phyloP scores from a whole-genome alignment of 2,888 invertebrate species.

The Microctonus hyperodae region DNA sequence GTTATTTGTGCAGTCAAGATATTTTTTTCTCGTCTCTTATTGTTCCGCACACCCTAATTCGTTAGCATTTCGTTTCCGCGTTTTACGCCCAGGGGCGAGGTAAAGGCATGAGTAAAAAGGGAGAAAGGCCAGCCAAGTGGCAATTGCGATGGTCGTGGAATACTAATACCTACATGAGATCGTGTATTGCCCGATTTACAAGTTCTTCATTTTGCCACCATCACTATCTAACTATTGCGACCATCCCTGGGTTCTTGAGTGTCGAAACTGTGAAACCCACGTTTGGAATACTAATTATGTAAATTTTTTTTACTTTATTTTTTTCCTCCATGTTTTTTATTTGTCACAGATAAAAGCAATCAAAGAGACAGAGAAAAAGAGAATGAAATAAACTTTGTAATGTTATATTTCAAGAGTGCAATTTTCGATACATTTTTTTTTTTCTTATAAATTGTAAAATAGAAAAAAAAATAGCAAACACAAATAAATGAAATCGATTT shows the following conservation, averaged over 20 bases:
- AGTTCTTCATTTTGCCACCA: conserved; percentile 58
- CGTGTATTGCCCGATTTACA: conserved; percentile 54
- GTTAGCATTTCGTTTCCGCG: conserved; percentile 4
- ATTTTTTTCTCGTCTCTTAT: conserved; percentile 19
- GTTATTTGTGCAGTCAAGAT: neutral
- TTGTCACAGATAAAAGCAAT: neutral
- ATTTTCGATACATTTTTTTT: neutral
- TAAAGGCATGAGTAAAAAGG: neutral
- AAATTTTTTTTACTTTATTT: conserved; percentile 29
- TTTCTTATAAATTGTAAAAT: neutral
- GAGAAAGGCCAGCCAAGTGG: conserved; percentile 37
- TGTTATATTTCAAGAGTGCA: neutral
- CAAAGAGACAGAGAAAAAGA: neutral
- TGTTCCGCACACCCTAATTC: conserved; percentile 20
- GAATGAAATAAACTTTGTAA: neutral
- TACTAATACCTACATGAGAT: conserved; percentile 52
- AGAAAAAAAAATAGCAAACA: neutral
- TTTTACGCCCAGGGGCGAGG: neutral
- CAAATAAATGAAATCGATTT: neutral
- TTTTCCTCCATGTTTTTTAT: neutral
- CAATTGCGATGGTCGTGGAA: conserved; percentile 52
- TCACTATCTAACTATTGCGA: conserved; percentile 19
- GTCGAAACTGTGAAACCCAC: conserved; percentile 29
- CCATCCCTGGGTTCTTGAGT: neutral
- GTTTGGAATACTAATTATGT: conserved; percentile 50